A percentile compares a stretch with the other conserved stretches of the same genome.
These are phyloP conservation scores for Alethe castanea DNA, from an alignment of 2,113 vertebrate species.

Conservation along the genomic window DNA sequence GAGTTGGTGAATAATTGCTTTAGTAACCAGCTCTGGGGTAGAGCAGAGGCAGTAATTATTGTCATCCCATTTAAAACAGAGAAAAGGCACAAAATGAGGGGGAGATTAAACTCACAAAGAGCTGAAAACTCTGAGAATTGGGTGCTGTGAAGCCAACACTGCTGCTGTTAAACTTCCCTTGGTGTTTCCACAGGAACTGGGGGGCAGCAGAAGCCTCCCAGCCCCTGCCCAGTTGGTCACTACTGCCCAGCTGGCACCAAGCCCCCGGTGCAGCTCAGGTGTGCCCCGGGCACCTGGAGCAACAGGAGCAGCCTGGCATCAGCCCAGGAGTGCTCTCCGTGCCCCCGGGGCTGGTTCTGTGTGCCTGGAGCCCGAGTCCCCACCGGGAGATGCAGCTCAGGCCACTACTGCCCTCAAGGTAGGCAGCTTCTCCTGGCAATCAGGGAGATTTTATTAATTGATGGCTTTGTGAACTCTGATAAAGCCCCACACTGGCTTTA, in stretches of 20 bases:
- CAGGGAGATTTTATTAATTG: fast-evolving
- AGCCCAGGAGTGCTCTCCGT: conserved; percentile 71
- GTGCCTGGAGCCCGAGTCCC: conserved; percentile 72
- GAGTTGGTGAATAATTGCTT: background rate
- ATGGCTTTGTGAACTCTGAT: background rate
- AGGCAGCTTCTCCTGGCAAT: fast-evolving
- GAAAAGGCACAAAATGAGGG: background rate
- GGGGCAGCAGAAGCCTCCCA: conserved; percentile 80
- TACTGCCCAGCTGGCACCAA: conserved; percentile 86
- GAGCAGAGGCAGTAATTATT: background rate
- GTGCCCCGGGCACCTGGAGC: conserved; percentile 86
- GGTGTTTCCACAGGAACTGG: conserved; percentile 71
- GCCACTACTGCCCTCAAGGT: conserved; percentile 86
- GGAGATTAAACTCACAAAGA: background rate
- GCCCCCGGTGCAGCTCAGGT: conserved; percentile 81
- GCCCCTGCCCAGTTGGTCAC: conserved; percentile 81
- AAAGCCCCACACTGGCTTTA: fast-evolving
- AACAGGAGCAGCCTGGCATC: conserved; percentile 71
- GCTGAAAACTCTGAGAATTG: background rate
- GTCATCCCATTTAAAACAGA: background rate
- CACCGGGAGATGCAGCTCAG: conserved; percentile 80
- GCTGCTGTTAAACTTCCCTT: background rate
- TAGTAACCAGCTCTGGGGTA: background rate
- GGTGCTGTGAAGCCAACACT: fast-evolving
- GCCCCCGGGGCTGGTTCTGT: conserved; percentile 85